Percentiles rank a stretch among this genome's conserved stretches.
Conservation (phyloP, 2,113 vertebrate species). For the Tylochromis polylepis region DNA sequence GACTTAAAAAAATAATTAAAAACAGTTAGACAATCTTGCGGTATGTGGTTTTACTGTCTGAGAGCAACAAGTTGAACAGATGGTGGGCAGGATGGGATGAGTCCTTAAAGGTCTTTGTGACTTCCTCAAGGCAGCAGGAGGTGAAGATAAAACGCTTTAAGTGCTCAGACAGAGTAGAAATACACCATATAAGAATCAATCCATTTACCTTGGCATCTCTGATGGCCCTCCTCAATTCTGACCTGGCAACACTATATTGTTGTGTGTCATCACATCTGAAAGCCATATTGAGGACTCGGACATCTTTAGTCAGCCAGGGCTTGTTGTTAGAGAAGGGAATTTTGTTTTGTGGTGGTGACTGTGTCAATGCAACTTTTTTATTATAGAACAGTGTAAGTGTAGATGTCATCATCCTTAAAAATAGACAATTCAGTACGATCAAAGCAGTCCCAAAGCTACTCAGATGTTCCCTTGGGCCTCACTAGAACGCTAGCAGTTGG, state of each 20-base stretch:
- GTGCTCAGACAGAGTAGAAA: neutral
- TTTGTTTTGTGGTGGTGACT: neutral
- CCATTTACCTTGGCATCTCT: fast-evolving
- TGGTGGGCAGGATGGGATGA: neutral
- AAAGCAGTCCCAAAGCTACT: neutral
- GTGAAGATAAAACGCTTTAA: neutral
- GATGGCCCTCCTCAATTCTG: neutral
- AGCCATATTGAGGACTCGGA: neutral
- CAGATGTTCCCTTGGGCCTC: neutral
- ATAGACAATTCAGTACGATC: neutral
- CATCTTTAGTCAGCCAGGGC: neutral
- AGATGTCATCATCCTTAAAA: neutral
- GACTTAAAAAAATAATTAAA: neutral
- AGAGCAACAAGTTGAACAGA: neutral
- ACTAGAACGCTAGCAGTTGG: neutral
- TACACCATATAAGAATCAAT: neutral
- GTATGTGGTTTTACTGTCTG: neutral
- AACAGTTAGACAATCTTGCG: neutral
- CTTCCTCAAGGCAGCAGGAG: fast-evolving
- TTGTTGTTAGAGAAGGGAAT: neutral
- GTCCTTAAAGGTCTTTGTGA: neutral
- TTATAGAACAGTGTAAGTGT: neutral
- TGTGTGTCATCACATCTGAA: fast-evolving
- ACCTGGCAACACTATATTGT: neutral
- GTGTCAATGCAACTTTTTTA: neutral